A percentile compares a stretch with the other conserved stretches of the same genome.
Conservation (phyloP, 2,888 invertebrate genomes). For the Agrochola lychnidis region DNA sequence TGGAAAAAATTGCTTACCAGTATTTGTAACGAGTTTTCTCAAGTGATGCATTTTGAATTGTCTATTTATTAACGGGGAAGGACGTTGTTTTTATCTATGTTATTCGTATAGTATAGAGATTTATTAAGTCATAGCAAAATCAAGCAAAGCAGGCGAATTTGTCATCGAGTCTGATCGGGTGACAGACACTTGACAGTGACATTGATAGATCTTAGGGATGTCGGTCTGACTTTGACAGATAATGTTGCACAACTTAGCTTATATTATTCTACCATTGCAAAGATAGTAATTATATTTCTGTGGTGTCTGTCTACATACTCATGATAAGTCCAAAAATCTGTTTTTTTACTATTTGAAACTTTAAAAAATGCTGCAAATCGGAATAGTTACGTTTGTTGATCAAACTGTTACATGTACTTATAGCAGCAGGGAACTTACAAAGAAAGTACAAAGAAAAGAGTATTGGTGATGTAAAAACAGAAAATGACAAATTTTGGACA, state of each 20-base stretch:
- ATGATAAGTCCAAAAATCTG: too few relatives aligned
- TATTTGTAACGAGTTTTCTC: constrained; percentile 58
- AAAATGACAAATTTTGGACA: too few relatives aligned
- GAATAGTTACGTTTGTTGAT: too few relatives aligned
- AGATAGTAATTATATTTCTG: neutral
- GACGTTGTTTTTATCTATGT: neutral
- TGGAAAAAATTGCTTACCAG: constrained; percentile 60
- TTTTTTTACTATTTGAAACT: too few relatives aligned
- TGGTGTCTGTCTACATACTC: too few relatives aligned
- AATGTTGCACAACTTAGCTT: neutral
- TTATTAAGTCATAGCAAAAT: constrained; percentile 40
- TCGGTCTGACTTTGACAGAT: neutral
- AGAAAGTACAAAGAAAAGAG: too few relatives aligned
- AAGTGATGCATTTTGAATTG: constrained; percentile 65
- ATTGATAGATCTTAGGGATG: too few relatives aligned
- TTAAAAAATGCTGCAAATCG: too few relatives aligned
- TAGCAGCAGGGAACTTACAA: too few relatives aligned
- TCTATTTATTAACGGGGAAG: constrained; percentile 1
- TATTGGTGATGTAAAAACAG: too few relatives aligned
- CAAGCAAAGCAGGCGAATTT: constrained; percentile 33
- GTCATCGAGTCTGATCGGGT: neutral
- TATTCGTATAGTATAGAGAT: constrained; percentile 1
- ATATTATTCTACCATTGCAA: constrained; percentile 13
- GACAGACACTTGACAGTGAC: constrained; percentile 1
- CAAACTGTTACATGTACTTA: too few relatives aligned